These are phyloP conservation scores for Epizoanthus stellaris DNA, from an alignment of 92 coral and sea anemone genomes.

Conservation along the genomic window DNA sequence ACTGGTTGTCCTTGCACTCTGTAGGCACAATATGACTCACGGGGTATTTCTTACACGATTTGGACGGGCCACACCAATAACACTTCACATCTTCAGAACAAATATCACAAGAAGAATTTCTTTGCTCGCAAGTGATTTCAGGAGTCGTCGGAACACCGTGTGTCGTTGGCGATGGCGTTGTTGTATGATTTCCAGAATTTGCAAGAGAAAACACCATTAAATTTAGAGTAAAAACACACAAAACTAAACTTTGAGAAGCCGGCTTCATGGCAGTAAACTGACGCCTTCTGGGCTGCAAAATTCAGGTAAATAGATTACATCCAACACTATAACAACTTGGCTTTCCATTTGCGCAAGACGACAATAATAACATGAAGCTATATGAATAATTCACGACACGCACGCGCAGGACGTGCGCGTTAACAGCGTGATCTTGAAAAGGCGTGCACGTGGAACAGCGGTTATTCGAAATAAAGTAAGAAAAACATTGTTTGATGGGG, in stretches of 20 bases:
- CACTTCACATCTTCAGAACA: constrained; percentile 77
- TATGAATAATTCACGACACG: constrained; percentile 13
- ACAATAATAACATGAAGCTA: no score
- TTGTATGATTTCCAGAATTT: neutral
- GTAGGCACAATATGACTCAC: constrained; percentile 68
- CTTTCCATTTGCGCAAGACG: no score
- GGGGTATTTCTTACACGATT: constrained; percentile 67
- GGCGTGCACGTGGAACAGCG: constrained; percentile 13
- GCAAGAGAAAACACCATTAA: neutral
- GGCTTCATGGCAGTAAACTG: neutral
- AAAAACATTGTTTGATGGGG: neutral
- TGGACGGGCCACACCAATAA: constrained; percentile 80
- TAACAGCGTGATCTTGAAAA: neutral
- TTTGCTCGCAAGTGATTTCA: constrained; percentile 54
- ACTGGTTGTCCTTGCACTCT: constrained; percentile 81
- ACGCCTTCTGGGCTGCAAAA: neutral
- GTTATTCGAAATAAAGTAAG: neutral
- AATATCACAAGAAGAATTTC: constrained; percentile 72
- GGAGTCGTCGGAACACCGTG: constrained; percentile 19
- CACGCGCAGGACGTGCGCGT: neutral
- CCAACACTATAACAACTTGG: neutral
- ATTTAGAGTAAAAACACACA: constrained; percentile 2
- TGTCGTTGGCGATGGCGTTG: constrained; percentile 22
- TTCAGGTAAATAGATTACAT: no score
- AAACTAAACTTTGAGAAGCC: neutral